Percentiles rank a stretch among this genome's conserved stretches.
Conservation (phyloP, 1,140 invertebrate species). For the Drosophila littoralis region DNA sequence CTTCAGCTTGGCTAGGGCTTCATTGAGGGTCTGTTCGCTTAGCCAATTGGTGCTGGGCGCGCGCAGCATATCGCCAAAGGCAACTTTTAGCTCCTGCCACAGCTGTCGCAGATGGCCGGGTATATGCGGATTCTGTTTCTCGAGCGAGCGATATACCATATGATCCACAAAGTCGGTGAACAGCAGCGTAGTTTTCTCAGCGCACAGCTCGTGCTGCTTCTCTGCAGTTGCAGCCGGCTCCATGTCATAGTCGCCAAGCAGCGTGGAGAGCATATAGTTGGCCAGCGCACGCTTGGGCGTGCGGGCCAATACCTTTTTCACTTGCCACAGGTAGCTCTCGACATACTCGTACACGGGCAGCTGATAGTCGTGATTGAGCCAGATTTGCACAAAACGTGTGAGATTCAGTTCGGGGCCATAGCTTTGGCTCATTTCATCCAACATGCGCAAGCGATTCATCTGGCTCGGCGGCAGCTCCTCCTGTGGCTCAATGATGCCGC, state of each 20-base stretch:
- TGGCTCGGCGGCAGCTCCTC: conserved; percentile 48
- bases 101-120: conserved; percentile 49
- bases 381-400: conserved; percentile 62
- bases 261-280: conserved; percentile 90
- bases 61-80: conserved; percentile 52
- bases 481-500: conserved; percentile 27
- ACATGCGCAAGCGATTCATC: conserved; percentile 50
- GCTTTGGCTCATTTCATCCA: conserved; percentile 56
- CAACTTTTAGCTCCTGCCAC: conserved; percentile 63
- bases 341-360: conserved; percentile 72
- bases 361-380: conserved; percentile 63
- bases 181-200: conserved; percentile 39
- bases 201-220: conserved; percentile 46
- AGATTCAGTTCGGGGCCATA: conserved; percentile 79
- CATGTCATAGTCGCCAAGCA: conserved; percentile 78
- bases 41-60: conserved; percentile 47
- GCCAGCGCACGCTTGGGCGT: conserved; percentile 85
- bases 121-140: conserved; percentile 55
- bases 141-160: conserved; percentile 52
- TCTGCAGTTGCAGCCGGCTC: conserved; percentile 54
- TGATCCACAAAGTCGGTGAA: conserved; percentile 68
- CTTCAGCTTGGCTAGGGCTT: conserved; percentile 63
- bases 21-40: conserved; percentile 38
- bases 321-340: conserved; percentile 81
- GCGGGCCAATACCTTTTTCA: conserved; percentile 82